Base-by-base conservation (phyloP, 1,140 invertebrate genomes). In the Goniozus legneri region DNA sequence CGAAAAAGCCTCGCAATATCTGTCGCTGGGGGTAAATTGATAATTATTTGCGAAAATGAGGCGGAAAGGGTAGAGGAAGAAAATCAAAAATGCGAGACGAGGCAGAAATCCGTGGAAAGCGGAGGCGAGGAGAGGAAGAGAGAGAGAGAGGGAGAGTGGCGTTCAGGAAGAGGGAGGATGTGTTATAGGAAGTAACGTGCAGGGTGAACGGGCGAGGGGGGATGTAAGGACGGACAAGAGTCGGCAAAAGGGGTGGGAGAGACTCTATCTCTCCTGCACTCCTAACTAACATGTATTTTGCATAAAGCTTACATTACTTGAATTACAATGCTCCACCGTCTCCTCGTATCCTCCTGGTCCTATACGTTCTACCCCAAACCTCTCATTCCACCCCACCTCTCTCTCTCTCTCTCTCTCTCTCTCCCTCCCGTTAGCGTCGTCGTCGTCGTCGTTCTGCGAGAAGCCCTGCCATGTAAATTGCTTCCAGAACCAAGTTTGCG, bases 261-360 rank as follows among this genome's bases (percentile, higher is more conserved):
- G 58, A 48, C 52, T 67, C 67, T 67, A 68, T 71, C 65, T 71
- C n/a, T n/a, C 63, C 53, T 65, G 65, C 68, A 67, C 66, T 71
- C 60, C 67, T 73, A 73, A 71, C 68, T 71, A 72, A 73, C 70
- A 73, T 71, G 68, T 70, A 73, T 73, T 73, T 73, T 71, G 70
- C 70, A 71, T 73, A 73, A 73, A 73, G 68, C 70, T 71, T 71
- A 73, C 68, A 73, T 73, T 73, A 71, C 65, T 73, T 71, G 70
- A 72, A 72, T 72, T 71, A 71, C 70, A 71, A 70, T 73, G 63
- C 68, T 65, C 58, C 62, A 52, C 41, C 53, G 53, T 56, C 58
- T 61, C 62, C 62, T 64, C 66, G 54, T 65, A 45, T 45, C 60
- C 43, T 56, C 58, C 43, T 32, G 20, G 30, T 45, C 20, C 32